Evolutionary conservation across 2,888 invertebrate genomes (phyloP), one percentile per base, ranked within the genome.

Genomic region (Nematopogon swammerdamellus): DNA sequence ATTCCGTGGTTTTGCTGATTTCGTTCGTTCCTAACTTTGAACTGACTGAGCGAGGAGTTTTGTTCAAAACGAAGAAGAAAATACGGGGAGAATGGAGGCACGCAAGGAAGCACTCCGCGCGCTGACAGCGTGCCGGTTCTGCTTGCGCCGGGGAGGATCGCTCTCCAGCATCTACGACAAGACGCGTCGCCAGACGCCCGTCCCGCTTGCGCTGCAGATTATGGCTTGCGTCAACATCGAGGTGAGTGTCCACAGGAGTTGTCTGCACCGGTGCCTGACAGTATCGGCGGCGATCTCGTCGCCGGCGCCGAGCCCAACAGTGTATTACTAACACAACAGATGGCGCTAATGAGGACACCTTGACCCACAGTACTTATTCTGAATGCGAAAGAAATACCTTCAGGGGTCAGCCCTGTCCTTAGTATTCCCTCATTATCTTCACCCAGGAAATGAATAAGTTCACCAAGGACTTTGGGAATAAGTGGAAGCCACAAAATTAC

Each of bases 151-250:
- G 63, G 82, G 84, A 57, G 82, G 79, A 54, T 80, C 85, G 50
- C 69, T 91, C 54, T 80, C 76, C 55, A 86, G 82, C 67, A 85
- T 91, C 63, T 89, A 86, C 66, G 83, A 85, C 58, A 81, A 79
- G 59, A 77, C 70, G 56, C 69, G 77, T 53, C 71, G 75, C 59
- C 86, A 85, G 67, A 82, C 83, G 60, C 72, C 81, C 52, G 83
- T 86, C 57, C 85, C 87, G 57, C 76, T 91, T 58, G 81, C 86
- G 50, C 68, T 90, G 58, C 90, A 91, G 77, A 86, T 91, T 60
- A 85, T 91, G 84, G 86, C 89, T 49, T 87, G 88, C 64, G 82
- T 88, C 55, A 84, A 88, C 51, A 84, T 91, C 58, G 91, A 91
- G 88, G 91, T 91, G 83, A 73, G 62, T 55, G 8, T 8, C 25